Percentiles rank a stretch among this genome's conserved stretches.
These are phyloP conservation scores for Stenchaetothrips biformis DNA, from an alignment of 2,888 invertebrate genomes.

Conservation along the genomic window DNA sequence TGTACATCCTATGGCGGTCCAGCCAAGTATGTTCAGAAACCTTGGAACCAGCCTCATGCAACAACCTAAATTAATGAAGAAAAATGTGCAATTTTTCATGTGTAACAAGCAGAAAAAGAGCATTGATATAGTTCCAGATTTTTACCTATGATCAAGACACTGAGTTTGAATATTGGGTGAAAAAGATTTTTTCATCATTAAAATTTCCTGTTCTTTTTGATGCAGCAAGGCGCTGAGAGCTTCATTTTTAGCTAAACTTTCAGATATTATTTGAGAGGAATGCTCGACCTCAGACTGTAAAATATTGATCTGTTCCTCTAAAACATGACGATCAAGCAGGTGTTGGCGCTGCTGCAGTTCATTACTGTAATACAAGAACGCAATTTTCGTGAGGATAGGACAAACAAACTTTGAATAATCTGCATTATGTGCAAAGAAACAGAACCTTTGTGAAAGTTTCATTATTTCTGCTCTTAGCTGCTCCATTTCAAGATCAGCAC, in stretches of 20 bases:
- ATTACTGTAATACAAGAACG: background rate
- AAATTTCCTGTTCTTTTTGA: background rate
- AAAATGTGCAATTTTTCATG: no score
- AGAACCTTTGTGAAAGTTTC: constrained; percentile 28
- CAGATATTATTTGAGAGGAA: background rate
- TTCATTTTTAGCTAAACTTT: background rate
- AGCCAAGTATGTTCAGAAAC: no score
- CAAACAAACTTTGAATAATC: background rate
- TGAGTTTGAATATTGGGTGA: background rate
- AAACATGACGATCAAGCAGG: background rate
- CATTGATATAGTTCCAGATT: no score
- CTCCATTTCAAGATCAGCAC: constrained; percentile 29
- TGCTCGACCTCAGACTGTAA: background rate
- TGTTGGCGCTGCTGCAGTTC: constrained; percentile 31
- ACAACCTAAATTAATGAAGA: no score
- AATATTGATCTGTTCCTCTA: background rate
- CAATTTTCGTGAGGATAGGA: background rate
- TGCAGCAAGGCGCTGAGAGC: background rate
- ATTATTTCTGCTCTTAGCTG: constrained; percentile 26
- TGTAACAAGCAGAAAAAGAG: no score
- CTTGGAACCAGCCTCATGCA: no score
- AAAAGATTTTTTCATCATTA: background rate
- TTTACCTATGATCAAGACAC: no score
- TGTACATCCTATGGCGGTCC: background rate
- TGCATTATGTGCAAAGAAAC: background rate